Evolutionary conservation across 2,888 invertebrate genomes (phyloP), one percentile per base, ranked within the genome.

Genomic region (Tetramorium bicarinatum): DNA sequence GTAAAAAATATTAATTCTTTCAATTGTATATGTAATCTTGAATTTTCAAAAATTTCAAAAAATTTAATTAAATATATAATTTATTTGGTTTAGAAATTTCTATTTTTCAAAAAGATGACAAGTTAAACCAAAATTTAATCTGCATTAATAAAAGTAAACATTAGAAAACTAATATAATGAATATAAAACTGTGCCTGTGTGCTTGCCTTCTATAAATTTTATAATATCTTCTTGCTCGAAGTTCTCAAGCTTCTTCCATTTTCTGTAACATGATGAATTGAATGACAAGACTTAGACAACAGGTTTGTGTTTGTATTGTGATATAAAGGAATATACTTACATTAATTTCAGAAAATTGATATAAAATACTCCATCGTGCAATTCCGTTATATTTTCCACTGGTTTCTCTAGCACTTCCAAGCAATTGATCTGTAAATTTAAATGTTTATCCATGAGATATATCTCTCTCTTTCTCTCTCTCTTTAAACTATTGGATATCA

Each of bases 341-440:
- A 93, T 87, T 87, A 90, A 87, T 34, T 88, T 85, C n/a, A 94
- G 89, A n/a, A 94, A 84, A 74, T 91, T 91, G 13, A 85, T 80
- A 72, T 92, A 93, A 80, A 93, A 88, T 49, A 71, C 81, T 52
- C 89, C 90, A 85, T 92, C 89, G 25, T 90, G 82, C 29, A 94
- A 71, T 59, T 93, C 92, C 74, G 88, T 83, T 13, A 92, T 56
- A 29, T 85, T 84, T 54, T 77, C 86, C 47, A 93, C 64, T 41
- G 85, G 76, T 61, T 83, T 59, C 44, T 91, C 88, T n/a, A 85
- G 80, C 38, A 93, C 71, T 21, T 87, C 87, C 74, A 94, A 95
- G 91, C 96, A 96, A 88, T 96, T 96, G 85, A 96, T 95, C 96
- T 96, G 94, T 79, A 91, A 92, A 67, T 66, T 80, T 6, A 71